Evolutionary conservation across 2,113 vertebrate genomes (phyloP).

Genomic region (Syngnathus typhle): DNA sequence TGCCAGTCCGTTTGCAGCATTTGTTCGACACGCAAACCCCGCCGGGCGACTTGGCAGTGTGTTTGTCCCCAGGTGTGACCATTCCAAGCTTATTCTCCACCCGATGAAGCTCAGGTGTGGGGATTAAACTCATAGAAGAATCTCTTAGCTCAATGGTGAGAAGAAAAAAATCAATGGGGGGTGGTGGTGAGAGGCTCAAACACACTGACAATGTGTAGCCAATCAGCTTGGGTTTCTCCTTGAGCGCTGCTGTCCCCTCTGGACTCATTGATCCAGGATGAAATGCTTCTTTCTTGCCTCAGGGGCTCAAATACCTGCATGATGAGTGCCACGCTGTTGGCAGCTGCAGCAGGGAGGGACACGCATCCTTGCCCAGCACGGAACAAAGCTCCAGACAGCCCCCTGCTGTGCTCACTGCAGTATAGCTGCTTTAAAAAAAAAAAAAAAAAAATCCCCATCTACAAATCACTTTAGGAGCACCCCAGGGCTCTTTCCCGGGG

Average conservation of each 20-base stretch:
- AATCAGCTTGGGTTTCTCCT: constrained; percentile 61
- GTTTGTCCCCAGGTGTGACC: constrained; percentile 52
- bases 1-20: constrained; percentile 22
- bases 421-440: constrained; percentile 24
- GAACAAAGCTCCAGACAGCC: constrained; percentile 63
- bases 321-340: constrained; percentile 44
- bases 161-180: constrained; percentile 15
- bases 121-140: constrained; percentile 59
- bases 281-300: constrained; percentile 42
- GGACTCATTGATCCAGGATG: constrained; percentile 48
- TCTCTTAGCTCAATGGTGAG: constrained; percentile 38
- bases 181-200: constrained; percentile 42
- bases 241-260: constrained; percentile 43
- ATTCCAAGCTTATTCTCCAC: constrained; percentile 56
- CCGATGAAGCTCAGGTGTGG: constrained; percentile 38
- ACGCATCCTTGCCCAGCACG: constrained; percentile 28
- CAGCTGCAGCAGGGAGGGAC: constrained; percentile 35
- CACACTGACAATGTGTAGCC: constrained; percentile 59
- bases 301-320: constrained; percentile 59
- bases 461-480: no score
- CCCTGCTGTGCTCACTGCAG: constrained; percentile 57
- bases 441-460: not conserved
- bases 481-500: no score
- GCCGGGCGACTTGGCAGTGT: constrained; percentile 39
- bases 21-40: constrained; percentile 38